Base-by-base conservation (phyloP, 2,113 vertebrate genomes). In the Stegastes partitus region DNA sequence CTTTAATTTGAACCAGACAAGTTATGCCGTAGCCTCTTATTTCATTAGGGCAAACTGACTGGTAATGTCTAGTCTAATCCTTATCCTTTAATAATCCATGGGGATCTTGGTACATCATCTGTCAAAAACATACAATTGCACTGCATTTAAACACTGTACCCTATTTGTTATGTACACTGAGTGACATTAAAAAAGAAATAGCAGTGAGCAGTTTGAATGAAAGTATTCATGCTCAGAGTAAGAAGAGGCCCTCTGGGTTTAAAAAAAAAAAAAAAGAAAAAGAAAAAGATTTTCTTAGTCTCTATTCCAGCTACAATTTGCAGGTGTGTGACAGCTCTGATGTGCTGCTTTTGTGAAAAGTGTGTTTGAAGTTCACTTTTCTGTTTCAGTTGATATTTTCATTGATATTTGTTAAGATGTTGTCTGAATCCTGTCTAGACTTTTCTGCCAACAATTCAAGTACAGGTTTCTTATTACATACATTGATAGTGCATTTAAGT, bases 271-370 rank as follows among this genome's bases (percentile, higher is more conserved):
- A 64, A 66, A 73, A n/a, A 2, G 25, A 56, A 57, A 64, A 66
- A 73, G 15, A 2, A 34, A 56, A n/a, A 3, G 12, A 54, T 37
- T 22, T 11, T 11, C 25, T 57, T 26, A 64, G 42, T 65, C 37
- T 81, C 26, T 64, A 39, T 39, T 51, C 3, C 37, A 81, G 12
- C 28, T 61, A 66, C 45, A 54, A 70, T 74, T 31, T 64, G 31
- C 53, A 37, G 67, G n/a, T 22, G 19, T 18, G 31, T 2, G 15
- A 37, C 12, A 6, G 4, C 21, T 65, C 18, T 28, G 12, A 58
- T 77, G 12, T 19, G 34, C 34, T 64, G 53, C 45, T 39, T 77
- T 64, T 21, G 39, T 68, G 22, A 49, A 73, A 63, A 25, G 7
- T 26, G 19, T 19, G 16, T 44, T 64, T 68, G 22, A 65, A 51